These are phyloP conservation scores for Agrotis exclamationis DNA, from an alignment of 2,888 invertebrate species.

Conservation along the genomic window DNA sequence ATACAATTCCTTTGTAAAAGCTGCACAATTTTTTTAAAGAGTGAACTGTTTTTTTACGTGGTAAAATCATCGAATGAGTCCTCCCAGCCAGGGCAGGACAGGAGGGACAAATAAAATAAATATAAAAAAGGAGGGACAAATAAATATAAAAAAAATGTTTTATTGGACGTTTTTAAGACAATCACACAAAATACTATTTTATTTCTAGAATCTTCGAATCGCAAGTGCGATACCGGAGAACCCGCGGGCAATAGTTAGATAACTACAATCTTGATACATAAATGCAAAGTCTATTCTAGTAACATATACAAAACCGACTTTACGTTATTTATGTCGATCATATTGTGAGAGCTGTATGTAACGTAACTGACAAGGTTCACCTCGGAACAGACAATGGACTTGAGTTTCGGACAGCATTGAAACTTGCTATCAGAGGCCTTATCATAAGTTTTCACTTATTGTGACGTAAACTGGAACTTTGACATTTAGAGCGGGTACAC, in stretches of 20 bases:
- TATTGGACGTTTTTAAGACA: no score
- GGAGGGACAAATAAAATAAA: no score
- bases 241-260: background rate
- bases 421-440: conserved; percentile 1
- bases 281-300: background rate
- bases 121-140: no score
- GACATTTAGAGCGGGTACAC: no score
- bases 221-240: background rate
- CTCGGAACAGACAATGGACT: background rate
- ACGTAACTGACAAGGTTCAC: background rate
- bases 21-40: no score
- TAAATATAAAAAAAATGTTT: no score
- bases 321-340: background rate
- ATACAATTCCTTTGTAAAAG: background rate
- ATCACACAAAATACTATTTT: no score
- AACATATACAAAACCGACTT: background rate
- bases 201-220: background rate
- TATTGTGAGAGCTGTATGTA: background rate
- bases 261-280: background rate
- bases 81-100: no score
- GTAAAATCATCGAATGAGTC: no score
- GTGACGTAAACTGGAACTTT: no score
- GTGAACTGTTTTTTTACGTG: no score
- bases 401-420: background rate
- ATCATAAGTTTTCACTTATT: no score